Percentiles rank a stretch among this genome's conserved stretches.
Evolutionary conservation across 2,113 vertebrate genomes (phyloP).

Genomic region (Delphinapterus leucas): DNA sequence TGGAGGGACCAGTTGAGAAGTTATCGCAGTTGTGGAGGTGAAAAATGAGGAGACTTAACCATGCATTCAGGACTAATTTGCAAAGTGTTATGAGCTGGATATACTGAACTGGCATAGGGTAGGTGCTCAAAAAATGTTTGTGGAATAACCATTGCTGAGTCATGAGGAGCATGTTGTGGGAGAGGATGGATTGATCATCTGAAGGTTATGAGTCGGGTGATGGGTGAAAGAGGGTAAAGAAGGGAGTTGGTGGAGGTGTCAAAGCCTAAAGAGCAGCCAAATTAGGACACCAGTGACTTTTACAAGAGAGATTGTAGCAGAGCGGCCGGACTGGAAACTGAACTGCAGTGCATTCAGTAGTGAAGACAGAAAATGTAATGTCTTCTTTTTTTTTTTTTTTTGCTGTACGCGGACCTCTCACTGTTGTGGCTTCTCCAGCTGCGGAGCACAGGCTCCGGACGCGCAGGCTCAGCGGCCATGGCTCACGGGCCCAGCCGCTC

Average conservation of each 20-base stretch:
- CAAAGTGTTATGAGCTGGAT: neutral
- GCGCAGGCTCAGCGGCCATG: too few species aligned
- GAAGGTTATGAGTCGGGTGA: neutral
- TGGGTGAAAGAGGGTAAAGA: neutral
- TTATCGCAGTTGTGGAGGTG: neutral
- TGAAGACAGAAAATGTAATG: neutral
- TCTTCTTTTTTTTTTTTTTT: neutral
- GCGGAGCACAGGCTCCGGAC: too few species aligned
- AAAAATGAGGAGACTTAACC: constrained; percentile 3
- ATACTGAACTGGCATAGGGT: neutral
- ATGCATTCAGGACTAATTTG: constrained; percentile 12
- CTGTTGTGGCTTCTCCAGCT: too few species aligned
- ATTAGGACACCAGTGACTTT: neutral
- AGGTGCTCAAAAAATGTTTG: neutral
- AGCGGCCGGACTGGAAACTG: neutral
- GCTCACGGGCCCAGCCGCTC: too few species aligned
- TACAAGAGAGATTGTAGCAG: neutral
- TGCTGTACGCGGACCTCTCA: too few species aligned
- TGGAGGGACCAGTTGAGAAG: neutral
- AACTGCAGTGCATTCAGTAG: neutral
- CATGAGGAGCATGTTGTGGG: neutral
- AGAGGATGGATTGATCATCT: neutral
- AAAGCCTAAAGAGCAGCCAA: neutral
- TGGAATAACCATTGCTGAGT: neutral
- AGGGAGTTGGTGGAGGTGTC: neutral